Conservation (phyloP, 2,888 invertebrate species). For the Julus scanicus region DNA sequence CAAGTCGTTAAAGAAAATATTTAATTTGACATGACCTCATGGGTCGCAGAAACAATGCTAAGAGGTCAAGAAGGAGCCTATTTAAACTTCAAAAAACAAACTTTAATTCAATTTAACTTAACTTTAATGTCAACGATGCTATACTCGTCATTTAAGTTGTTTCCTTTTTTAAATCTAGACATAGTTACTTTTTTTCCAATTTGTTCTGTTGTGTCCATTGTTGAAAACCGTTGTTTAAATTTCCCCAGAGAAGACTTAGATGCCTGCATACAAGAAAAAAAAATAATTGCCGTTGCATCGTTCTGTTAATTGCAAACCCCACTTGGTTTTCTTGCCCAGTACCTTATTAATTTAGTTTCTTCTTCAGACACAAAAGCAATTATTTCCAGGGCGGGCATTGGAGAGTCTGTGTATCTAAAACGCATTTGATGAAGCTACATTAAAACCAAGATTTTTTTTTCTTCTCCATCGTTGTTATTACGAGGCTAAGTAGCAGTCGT, state of each 20-base stretch:
- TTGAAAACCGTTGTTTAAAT: neutral
- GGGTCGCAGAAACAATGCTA: neutral
- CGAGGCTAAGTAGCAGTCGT: neutral
- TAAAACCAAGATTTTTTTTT: conserved; percentile 11
- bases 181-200: neutral
- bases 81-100: neutral
- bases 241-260: neutral
- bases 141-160: neutral
- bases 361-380: conserved; percentile 13
- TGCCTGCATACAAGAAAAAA: neutral
- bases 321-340: conserved; percentile 14
- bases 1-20: neutral
- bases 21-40: neutral
- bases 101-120: neutral
- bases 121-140: neutral
- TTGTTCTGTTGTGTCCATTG: neutral
- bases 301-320: conserved; percentile 30
- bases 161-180: too few relatives aligned
- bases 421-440: neutral
- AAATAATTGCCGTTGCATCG: conserved; percentile 12
- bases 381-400: neutral
- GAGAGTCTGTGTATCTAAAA: neutral
- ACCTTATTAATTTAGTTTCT: conserved; percentile 36
- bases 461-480: too few relatives aligned
- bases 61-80: neutral